These are phyloP conservation scores for Halcyon senegalensis DNA, from an alignment of 2,113 vertebrate species.

Conservation along the genomic window DNA sequence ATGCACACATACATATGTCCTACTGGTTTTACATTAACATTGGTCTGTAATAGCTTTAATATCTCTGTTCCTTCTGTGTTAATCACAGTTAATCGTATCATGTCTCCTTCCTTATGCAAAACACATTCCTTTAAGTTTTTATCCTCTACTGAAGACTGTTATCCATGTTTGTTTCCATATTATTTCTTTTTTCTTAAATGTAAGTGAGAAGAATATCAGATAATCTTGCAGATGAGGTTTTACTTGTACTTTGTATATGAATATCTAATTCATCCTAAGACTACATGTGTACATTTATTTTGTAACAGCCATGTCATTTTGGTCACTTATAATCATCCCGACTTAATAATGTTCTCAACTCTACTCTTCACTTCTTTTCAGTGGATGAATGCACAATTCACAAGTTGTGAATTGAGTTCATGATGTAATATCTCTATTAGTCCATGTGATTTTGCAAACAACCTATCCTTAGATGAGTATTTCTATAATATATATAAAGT, in stretches of 20 bases:
- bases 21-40: neutral
- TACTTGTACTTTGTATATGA: neutral
- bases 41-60: neutral
- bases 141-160: neutral
- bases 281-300: neutral
- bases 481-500: neutral
- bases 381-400: neutral
- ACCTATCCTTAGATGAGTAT: neutral
- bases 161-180: neutral
- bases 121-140: neutral
- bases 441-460: neutral
- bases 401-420: neutral
- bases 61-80: neutral
- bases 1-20: neutral
- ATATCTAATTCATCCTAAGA: neutral
- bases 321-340: neutral
- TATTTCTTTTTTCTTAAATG: neutral
- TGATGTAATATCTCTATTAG: neutral
- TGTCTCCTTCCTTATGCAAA: neutral
- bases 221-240: neutral
- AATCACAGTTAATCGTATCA: neutral
- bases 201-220: neutral
- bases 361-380: neutral
- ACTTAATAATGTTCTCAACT: neutral
- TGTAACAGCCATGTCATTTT: neutral